phyloP scores from a whole-genome alignment of 2,113 vertebrate species.

The Chlorodrepanis virens region DNA sequence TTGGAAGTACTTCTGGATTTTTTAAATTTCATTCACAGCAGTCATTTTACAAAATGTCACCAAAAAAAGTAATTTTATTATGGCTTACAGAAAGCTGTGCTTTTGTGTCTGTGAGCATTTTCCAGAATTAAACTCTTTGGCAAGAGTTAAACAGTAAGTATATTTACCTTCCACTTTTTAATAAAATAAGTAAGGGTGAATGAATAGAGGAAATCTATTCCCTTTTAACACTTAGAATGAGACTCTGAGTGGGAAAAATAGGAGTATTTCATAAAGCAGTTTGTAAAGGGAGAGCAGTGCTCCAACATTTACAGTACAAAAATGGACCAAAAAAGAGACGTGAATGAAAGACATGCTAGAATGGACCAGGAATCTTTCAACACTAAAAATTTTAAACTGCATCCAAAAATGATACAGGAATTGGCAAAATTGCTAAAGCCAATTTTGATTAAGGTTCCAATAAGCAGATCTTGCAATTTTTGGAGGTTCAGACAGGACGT shows the following conservation, averaged over 20 bases:
- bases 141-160: background rate
- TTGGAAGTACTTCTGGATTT: background rate
- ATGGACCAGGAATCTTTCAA: background rate
- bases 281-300: background rate
- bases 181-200: background rate
- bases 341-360: background rate
- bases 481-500: background rate
- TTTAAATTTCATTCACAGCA: background rate
- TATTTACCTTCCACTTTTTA: background rate
- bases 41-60: too few species aligned
- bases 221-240: background rate
- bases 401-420: background rate
- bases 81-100: background rate
- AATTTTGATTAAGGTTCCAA: background rate
- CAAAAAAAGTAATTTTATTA: background rate
- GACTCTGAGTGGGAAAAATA: background rate
- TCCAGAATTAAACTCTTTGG: background rate
- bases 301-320: background rate
- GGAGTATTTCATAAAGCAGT: background rate
- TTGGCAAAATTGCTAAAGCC: background rate
- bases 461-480: background rate
- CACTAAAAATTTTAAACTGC: background rate
- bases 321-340: background rate
- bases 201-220: background rate
- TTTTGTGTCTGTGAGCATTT: background rate